These are phyloP conservation scores for Tachycineta bicolor DNA, from an alignment of 2,113 vertebrate genomes.

Conservation along the genomic window DNA sequence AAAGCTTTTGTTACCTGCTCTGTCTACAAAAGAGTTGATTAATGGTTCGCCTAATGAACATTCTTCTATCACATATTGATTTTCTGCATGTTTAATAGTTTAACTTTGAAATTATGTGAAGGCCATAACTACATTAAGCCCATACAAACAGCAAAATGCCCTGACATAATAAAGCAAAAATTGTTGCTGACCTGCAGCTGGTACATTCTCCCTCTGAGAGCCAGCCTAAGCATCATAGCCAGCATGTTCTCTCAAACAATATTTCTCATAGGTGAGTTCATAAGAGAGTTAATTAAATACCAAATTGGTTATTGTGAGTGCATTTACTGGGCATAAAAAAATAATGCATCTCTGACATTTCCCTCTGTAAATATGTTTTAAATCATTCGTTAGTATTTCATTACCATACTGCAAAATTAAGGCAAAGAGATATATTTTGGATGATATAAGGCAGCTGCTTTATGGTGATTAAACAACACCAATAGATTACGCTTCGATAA, in stretches of 20 bases:
- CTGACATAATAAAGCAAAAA: not conserved
- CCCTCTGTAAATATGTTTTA: slow-evolving; percentile 36
- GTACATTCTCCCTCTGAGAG: not conserved
- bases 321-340: slow-evolving; percentile 16
- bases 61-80: slow-evolving; percentile 41
- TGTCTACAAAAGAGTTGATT: slow-evolving; percentile 9
- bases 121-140: not conserved
- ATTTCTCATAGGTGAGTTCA: slow-evolving; percentile 44
- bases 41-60: not conserved
- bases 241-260: not conserved
- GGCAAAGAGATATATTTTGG: not conserved
- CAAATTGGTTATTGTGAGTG: not conserved
- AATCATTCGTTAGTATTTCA: not conserved
- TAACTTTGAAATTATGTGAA: slow-evolving; percentile 13
- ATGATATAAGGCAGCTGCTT: not conserved
- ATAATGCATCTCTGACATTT: slow-evolving; percentile 7
- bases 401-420: slow-evolving; percentile 8
- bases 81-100: slow-evolving; percentile 28
- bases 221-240: not conserved
- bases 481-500: not conserved
- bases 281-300: slow-evolving; percentile 37
- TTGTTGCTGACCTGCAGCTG: slow-evolving; percentile 11
- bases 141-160: not conserved
- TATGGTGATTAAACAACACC: not conserved
- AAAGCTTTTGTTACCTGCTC: not conserved